A percentile compares a stretch with the other conserved stretches of the same genome.
phyloP scores from a whole-genome alignment of 2,797 vertebrate genomes.

The Danio tinwini region DNA sequence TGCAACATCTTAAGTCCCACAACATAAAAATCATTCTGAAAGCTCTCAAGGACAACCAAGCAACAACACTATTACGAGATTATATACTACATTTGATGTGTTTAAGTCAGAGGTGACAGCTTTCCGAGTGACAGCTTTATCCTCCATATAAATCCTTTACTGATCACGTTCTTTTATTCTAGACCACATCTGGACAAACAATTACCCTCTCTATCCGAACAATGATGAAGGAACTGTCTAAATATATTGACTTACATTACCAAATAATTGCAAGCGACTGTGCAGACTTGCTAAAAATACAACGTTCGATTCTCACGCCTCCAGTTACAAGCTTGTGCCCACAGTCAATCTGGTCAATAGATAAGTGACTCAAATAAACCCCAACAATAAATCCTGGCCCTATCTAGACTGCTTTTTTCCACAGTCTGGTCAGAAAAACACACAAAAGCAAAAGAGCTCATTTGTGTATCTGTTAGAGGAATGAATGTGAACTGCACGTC shows the following conservation, averaged over 20 bases:
- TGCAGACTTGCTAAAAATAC: constrained; percentile 67
- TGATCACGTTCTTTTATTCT: constrained; percentile 42
- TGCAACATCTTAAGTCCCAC: too few relatives aligned
- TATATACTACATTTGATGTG: constrained; percentile 8
- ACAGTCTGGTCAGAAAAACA: not conserved
- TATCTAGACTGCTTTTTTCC: not conserved
- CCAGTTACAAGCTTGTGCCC: constrained; percentile 56
- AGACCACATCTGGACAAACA: constrained; percentile 70
- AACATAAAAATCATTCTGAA: too few relatives aligned
- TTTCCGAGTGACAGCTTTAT: constrained; percentile 5
- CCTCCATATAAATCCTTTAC: constrained; percentile 47
- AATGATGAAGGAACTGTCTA: constrained; percentile 61
- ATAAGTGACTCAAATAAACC: not conserved
- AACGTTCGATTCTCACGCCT: constrained; percentile 60
- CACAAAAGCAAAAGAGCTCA: constrained; percentile 1
- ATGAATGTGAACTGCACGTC: not conserved
- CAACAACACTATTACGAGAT: not conserved
- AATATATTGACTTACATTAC: constrained; percentile 67
- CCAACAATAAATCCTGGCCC: constrained; percentile 29
- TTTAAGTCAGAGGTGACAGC: constrained; percentile 21
- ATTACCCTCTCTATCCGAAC: constrained; percentile 59
- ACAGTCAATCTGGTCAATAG: constrained; percentile 44
- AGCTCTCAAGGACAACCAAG: too few relatives aligned
- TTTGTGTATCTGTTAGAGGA: constrained; percentile 21
- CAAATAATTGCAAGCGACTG: constrained; percentile 65